Base-by-base conservation (phyloP, 2,113 vertebrate genomes). In the Cairina moschata region DNA sequence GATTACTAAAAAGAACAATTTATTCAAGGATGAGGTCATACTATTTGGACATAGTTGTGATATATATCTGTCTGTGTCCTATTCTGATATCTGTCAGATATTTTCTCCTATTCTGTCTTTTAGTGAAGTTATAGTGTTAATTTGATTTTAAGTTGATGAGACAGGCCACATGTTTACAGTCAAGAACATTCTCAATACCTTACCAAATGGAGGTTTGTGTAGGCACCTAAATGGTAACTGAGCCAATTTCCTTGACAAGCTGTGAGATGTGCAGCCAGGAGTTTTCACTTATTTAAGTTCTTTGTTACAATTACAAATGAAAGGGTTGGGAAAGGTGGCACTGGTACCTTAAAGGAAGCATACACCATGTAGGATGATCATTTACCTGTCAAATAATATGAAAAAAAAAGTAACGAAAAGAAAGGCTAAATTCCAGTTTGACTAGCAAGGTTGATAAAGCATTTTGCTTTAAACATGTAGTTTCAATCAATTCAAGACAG, bases 201-300 rank as follows among this genome's bases (percentile, higher is more conserved):
- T 66, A 31, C 31, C 83, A 73, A 84, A 66, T 28, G 44, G n/a
- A 91, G 67, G 17, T 38, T 83, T 26, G 9, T 76, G 34, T 66
- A 67, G 67, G 55, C 44, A 32, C 63, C 67, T 88, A 69, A 92
- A 69, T 83, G 89, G 67, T 72, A 90, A 36, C 82, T 85, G 40
- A 91, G 63, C 59, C 83, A 80, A 73, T 93, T 88, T 83, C 55
- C 91, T 79, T 86, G 90, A 73, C 90, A 80, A 80, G 71, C 38
- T 82, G 54, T 20, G 65, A 90, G 67, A 55, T 54, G 21, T 75
- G 32, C 73, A 92, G 52, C 36, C 60, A 82, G 67, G 58, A 94
- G 44, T 28, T 79, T 72, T 65, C 59, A 13, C 78, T 91, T 91
- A 82, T 87, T 73, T 85, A 69, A 93, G 44, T 23, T 80, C 75